Percentiles rank a stretch among this genome's conserved stretches.
These are phyloP conservation scores for Pipistrellus kuhlii DNA, from an alignment of 2,797 vertebrate species.

Conservation along the genomic window DNA sequence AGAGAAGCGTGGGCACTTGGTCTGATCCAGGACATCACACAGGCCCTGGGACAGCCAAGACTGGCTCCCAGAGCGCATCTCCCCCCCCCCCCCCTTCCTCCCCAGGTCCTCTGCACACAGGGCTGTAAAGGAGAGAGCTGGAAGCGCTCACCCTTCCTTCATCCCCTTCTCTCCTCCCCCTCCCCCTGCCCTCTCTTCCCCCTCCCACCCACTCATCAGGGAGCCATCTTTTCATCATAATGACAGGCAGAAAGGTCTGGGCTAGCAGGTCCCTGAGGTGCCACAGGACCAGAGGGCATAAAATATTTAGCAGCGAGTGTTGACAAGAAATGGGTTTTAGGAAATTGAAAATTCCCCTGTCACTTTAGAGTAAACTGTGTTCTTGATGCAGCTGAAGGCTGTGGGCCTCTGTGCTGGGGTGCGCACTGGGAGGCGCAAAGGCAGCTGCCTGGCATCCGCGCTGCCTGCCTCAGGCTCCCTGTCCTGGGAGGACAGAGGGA, in stretches of 20 bases:
- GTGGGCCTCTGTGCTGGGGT: constrained; percentile 62
- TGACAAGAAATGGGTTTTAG: constrained; percentile 95
- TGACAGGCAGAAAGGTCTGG: constrained; percentile 89
- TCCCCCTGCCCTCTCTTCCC: no score
- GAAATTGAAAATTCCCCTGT: constrained; percentile 91
- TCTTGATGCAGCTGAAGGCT: constrained; percentile 86
- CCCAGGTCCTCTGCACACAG: neutral
- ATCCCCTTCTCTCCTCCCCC: neutral
- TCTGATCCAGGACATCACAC: neutral
- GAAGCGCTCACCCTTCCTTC: neutral
- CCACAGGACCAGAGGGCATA: constrained; percentile 89
- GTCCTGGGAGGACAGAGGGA: constrained; percentile 78
- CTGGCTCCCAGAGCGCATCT: neutral
- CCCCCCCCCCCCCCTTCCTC: neutral
- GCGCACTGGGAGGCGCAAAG: constrained; percentile 68
- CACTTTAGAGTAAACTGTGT: constrained; percentile 90
- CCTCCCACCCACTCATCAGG: constrained; percentile 70
- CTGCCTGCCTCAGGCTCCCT: constrained; percentile 71
- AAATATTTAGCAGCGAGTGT: constrained; percentile 94
- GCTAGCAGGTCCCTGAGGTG: constrained; percentile 88
- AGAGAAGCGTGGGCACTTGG: neutral
- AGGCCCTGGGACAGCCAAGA: rapidly evolving
- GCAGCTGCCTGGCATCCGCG: constrained; percentile 76
- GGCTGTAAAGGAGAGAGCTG: neutral
- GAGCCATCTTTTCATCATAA: constrained; percentile 89